Evolutionary conservation across 2,797 vertebrate species (phyloP), one percentile per base, ranked within the genome.

Genomic region (Lemur catta): DNA sequence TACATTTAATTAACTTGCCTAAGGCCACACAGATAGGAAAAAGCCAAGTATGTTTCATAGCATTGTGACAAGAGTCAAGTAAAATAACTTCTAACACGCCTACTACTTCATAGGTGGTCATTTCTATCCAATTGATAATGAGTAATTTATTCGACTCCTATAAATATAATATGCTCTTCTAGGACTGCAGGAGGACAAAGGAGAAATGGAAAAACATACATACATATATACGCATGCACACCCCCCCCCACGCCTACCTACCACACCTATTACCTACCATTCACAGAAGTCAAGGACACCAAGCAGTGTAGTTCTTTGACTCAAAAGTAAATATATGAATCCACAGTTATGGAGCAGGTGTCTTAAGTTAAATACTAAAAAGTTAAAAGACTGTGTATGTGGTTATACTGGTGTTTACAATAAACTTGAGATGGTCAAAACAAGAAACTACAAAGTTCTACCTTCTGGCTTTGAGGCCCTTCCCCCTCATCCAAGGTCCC

Each of bases 391-490:
- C 10, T 35, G 24, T 17, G 3, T 14, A 18, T 7, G 35, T 43
- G 43, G 26, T 81, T 35, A 30, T 3, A 38, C 48, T 33, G 38
- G 35, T 7, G 33, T 81, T 63, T 69, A 6, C 41, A 63, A 85
- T 26, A 75, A 94, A 89, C 33, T 11, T 35, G n/a, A 67, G 57
- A 65, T 0, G 2, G 30, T 10, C 50, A 41, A 86, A 85, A 78
- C 24, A n/a, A 65, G 84, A 88, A 93, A 67, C 57, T 4, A 4
- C 1, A 1, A 50, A 84, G 69, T 71, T 91, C 91, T 98, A 99
- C 99, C 99, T 99, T 99, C 97, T 99, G 99, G 98, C 98, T 99
- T 82, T 99, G 99, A 43, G 99, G 99, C 2, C 99, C 99, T 11
- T 99, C 99, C 0, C 98, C 97, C 46, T 99, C 99, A 0, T 99